A percentile compares a stretch with the other conserved stretches of the same genome.
phyloP scores from a whole-genome alignment of 2,888 invertebrate genomes.

The Caenorhabditis plicata region DNA sequence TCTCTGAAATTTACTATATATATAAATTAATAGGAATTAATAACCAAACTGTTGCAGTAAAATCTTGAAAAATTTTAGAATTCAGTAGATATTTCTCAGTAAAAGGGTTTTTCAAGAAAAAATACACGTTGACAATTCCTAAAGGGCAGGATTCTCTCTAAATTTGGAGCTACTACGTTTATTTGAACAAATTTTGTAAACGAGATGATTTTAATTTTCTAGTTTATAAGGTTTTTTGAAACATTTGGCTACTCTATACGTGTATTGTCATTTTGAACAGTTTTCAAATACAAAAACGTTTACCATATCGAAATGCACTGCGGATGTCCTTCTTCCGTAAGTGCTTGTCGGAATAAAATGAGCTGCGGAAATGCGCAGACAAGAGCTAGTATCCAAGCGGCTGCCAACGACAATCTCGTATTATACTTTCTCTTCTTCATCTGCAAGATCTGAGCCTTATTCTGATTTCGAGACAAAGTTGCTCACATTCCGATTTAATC shows the following conservation, averaged over 20 bases:
- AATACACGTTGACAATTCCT: no score
- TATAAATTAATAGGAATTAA: no score
- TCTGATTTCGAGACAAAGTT: background rate
- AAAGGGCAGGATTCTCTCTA: no score
- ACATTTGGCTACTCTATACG: no score
- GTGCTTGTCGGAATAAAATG: conserved; percentile 34
- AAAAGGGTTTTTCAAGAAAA: no score
- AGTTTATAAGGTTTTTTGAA: background rate
- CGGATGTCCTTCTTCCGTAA: conserved; percentile 25
- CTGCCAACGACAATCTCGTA: conserved; percentile 32
- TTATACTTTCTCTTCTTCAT: conserved; percentile 36
- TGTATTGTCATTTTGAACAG: background rate
- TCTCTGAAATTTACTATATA: no score
- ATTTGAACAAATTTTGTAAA: no score
- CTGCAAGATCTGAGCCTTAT: conserved; percentile 1
- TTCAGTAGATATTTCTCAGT: no score
- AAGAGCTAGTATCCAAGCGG: conserved; percentile 44
- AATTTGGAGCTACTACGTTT: no score
- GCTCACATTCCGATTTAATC: conserved; percentile 27
- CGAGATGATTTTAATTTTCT: no score
- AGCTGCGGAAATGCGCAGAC: conserved; percentile 47
- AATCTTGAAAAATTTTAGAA: no score
- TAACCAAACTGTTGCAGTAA: no score
- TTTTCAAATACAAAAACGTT: background rate
- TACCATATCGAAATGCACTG: conserved; percentile 50